Percentiles rank a stretch among this genome's conserved stretches.
These are phyloP conservation scores for Caracal caracal DNA, from an alignment of 2,113 vertebrate species.

Conservation along the genomic window DNA sequence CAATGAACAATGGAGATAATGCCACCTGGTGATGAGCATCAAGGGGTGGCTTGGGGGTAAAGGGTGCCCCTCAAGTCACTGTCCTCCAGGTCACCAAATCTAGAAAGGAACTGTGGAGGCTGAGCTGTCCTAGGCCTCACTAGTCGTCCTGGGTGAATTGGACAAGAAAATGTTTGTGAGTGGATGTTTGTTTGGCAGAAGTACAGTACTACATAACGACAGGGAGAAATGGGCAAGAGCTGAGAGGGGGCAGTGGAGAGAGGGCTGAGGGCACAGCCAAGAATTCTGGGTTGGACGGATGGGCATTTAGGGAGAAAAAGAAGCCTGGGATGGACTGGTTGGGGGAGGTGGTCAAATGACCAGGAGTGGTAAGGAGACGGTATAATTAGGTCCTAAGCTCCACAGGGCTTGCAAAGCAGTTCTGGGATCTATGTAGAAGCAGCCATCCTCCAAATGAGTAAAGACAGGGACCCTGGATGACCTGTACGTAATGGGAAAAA, in stretches of 20 bases:
- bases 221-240: not conserved
- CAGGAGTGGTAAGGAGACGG: fast-evolving
- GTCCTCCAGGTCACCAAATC: not conserved
- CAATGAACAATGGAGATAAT: not conserved
- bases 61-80: not conserved
- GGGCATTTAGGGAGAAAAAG: not conserved
- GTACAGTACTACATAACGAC: not conserved
- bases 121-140: not conserved
- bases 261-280: not conserved
- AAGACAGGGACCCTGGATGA: not conserved
- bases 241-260: not conserved
- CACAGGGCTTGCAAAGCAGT: not conserved
- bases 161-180: not conserved
- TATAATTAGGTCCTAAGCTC: not conserved
- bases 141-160: not conserved
- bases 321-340: not conserved
- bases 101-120: not conserved
- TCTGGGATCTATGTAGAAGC: not conserved
- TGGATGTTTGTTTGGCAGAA: not conserved
- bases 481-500: not conserved
- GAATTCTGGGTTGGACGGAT: fast-evolving
- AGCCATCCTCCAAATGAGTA: not conserved
- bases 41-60: not conserved
- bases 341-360: not conserved
- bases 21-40: not conserved